Conservation (phyloP, 2,888 invertebrate species). For the Synergus itoensis region DNA sequence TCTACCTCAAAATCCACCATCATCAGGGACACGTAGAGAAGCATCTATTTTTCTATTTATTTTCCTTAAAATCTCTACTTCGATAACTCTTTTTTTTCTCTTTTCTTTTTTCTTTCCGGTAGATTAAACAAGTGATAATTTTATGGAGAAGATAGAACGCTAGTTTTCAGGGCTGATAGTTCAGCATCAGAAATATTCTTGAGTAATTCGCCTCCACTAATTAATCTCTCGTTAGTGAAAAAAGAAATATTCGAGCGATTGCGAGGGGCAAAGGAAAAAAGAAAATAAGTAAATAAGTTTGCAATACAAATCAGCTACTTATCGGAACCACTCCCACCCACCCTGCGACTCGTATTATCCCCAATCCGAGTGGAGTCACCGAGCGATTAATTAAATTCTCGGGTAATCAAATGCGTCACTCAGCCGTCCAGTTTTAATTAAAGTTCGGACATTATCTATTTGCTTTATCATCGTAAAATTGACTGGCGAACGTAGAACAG, state of each 20-base stretch:
- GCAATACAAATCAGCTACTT: conserved; percentile 73
- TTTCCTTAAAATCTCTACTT: neutral
- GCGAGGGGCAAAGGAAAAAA: conserved; percentile 43
- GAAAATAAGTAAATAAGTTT: conserved; percentile 56
- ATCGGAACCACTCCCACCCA: conserved; percentile 61
- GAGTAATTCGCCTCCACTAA: conserved; percentile 66
- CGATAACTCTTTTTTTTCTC: neutral
- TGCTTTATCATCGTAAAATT: conserved; percentile 76
- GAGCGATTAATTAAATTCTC: conserved; percentile 78
- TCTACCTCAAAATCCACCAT: neutral
- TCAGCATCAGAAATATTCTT: conserved; percentile 35
- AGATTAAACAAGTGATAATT: conserved; percentile 8
- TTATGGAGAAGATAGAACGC: neutral
- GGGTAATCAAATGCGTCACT: conserved; percentile 78
- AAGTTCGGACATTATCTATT: conserved; percentile 78
- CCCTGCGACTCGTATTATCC: conserved; percentile 48
- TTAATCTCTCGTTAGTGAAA: conserved; percentile 69
- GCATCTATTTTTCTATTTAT: neutral
- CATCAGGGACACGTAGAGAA: neutral
- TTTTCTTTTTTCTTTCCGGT: neutral
- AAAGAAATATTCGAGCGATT: conserved; percentile 34
- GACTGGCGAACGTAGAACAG: conserved; percentile 66
- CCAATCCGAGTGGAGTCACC: conserved; percentile 62
- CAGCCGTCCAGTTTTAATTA: conserved; percentile 78
- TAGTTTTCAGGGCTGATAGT: neutral